These are phyloP conservation scores for Agrypnus murinus DNA, from an alignment of 2,888 invertebrate species.

Conservation along the genomic window DNA sequence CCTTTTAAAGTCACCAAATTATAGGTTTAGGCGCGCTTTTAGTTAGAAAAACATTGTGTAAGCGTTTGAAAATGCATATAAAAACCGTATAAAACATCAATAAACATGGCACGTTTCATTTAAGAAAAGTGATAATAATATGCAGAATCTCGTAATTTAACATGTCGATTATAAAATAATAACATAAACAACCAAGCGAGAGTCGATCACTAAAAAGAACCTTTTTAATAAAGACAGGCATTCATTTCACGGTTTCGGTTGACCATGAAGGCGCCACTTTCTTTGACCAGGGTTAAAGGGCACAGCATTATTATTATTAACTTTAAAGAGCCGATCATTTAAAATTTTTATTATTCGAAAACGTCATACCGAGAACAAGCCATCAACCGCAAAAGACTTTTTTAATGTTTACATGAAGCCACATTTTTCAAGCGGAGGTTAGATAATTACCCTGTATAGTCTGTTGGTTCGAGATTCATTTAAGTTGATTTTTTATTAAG, in stretches of 20 bases:
- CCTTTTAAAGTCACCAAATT: no score
- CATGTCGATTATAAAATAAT: conserved; percentile 31
- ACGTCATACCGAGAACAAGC: conserved; percentile 31
- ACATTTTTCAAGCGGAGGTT: conserved; percentile 4
- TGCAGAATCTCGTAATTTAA: conserved; percentile 7
- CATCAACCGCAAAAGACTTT: conserved; percentile 21
- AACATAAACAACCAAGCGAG: conserved; percentile 10
- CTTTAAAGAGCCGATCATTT: conserved; percentile 36
- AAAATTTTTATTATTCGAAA: conserved; percentile 18
- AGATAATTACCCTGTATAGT: conserved; percentile 17
- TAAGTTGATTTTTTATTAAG: conserved; percentile 4
- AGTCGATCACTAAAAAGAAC: no score
- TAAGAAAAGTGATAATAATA: conserved; percentile 24
- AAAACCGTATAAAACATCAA: conserved; percentile 1
- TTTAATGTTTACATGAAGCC: conserved; percentile 7
- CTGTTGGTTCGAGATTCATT: conserved; percentile 4
- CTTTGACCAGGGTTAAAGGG: conserved; percentile 47
- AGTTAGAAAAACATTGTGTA: no score
- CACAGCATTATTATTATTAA: conserved; percentile 46
- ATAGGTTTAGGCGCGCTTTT: no score
- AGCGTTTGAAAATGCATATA: neutral
- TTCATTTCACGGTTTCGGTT: conserved; percentile 32
- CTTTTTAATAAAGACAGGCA: conserved; percentile 3
- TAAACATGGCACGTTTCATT: conserved; percentile 9
- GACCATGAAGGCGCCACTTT: conserved; percentile 47